Evolutionary conservation across 2,888 invertebrate species (phyloP).

Genomic region (Agrochola macilenta): DNA sequence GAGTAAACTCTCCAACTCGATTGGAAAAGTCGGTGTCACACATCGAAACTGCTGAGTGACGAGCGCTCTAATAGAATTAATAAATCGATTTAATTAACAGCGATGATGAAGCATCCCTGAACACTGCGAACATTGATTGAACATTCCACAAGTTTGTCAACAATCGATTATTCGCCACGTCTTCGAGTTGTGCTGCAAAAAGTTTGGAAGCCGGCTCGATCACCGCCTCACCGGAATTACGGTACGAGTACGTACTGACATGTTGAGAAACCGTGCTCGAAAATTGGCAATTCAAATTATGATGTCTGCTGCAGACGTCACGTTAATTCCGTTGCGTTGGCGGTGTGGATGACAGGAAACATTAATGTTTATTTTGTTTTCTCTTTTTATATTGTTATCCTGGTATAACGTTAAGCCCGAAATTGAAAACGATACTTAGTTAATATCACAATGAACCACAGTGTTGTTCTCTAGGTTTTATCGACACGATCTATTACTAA

Average conservation of each 20-base stretch:
- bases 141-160: conserved; percentile 68
- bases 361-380: conserved; percentile 29
- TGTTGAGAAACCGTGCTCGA: conserved; percentile 15
- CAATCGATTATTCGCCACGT: conserved; percentile 66
- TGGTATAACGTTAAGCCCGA: too few relatives aligned
- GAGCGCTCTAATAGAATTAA: conserved; percentile 67
- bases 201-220: conserved; percentile 51
- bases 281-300: conserved; percentile 51
- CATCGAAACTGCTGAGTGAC: conserved; percentile 58
- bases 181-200: conserved; percentile 60
- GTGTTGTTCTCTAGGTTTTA: not conserved
- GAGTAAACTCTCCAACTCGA: conserved; percentile 62
- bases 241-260: not conserved
- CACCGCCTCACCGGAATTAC: conserved; percentile 2
- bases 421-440: not conserved
- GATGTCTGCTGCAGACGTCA: conserved; percentile 37
- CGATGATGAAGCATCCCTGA: conserved; percentile 70
- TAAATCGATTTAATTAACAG: conserved; percentile 70
- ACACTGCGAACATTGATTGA: conserved; percentile 71
- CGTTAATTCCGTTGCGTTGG: conserved; percentile 31
- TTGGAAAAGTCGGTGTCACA: conserved; percentile 66
- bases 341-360: conserved; percentile 28
- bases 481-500: not conserved
- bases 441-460: not conserved
- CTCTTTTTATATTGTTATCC: not conserved